Evolutionary conservation across 2,888 invertebrate genomes (phyloP), one percentile per base, ranked within the genome.

Genomic region (Mesorhabditis spiculigera): DNA sequence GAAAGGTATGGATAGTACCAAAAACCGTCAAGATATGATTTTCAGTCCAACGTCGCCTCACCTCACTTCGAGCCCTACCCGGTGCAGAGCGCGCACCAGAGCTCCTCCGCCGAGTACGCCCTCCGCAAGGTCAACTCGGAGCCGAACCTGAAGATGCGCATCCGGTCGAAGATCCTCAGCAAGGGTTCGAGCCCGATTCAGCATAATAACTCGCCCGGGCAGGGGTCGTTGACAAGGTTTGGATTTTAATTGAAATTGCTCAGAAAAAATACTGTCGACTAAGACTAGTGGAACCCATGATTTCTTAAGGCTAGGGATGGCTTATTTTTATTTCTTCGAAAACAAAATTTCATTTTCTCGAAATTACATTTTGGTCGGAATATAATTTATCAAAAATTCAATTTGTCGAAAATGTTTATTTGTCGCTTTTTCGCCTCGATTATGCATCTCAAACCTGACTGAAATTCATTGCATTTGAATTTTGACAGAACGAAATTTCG

Each of bases 121-220:
- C 74, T 84, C 74, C 74, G 78, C 5, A 78, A 78, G 61, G 85
- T 85, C 16, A 84, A 83, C 75, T 78, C 78, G 45, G 86, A 86
- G 72, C 86, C 86, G 6, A 86, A 86, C 66, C 73, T 86, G 70
- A 86, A 86, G 65, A 85, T 86, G 85, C 73, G 79, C 43, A 78
- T 85, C 28, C 76, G 85, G 4, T 82, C 83, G 50, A 80, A 83
- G 43, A 74, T 85, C 4, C 72, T 85, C 4, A 82, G 79, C 67
- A 85, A 85, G 64, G 82, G 82, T 41, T 75, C 61, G 43, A 76
- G 75, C 63, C 79, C 80, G 8, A 78, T 79, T 44, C 77, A 76
- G 61, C 73, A 68, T 28, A 8, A 72, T 10, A 63, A 72, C 4
- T 66, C 65, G 13, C 69, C 63, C 45, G 71, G 69, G 63, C 70